phyloP scores from a whole-genome alignment of 2,888 invertebrate species.

The Hydropsyche betteni region DNA sequence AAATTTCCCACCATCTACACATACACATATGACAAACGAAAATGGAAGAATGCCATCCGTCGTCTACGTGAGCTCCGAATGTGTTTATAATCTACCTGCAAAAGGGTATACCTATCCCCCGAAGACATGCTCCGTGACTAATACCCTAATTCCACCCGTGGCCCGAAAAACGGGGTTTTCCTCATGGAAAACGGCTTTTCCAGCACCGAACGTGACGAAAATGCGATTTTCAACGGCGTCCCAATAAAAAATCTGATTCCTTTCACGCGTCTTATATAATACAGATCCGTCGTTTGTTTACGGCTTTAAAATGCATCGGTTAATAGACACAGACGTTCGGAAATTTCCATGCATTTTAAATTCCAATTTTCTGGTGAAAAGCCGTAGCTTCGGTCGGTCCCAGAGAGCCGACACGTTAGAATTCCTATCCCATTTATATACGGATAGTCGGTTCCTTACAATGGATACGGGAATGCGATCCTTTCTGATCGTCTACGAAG shows the following conservation, averaged over 20 bases:
- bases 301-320: constrained; percentile 3
- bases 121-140: constrained; percentile 18
- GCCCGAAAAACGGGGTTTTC: neutral
- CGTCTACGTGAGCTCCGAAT: constrained; percentile 11
- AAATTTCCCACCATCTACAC: neutral
- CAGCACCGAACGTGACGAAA: neutral
- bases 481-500: no score
- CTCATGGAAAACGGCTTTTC: no score
- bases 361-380: constrained; percentile 40
- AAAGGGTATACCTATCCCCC: constrained; percentile 7
- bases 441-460: no score
- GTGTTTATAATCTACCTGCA: constrained; percentile 23
- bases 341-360: constrained; percentile 43
- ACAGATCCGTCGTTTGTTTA: neutral
- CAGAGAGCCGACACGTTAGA: neutral
- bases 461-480: no score
- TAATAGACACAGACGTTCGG: constrained; percentile 1
- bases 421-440: no score
- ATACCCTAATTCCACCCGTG: constrained; percentile 10
- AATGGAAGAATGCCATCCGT: constrained; percentile 14
- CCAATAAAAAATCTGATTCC: no score
- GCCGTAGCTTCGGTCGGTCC: neutral
- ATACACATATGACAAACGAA: neutral
- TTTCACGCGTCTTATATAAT: no score
- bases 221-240: neutral